phyloP scores from a whole-genome alignment of 2,888 invertebrate genomes.

The Pecten maximus region DNA sequence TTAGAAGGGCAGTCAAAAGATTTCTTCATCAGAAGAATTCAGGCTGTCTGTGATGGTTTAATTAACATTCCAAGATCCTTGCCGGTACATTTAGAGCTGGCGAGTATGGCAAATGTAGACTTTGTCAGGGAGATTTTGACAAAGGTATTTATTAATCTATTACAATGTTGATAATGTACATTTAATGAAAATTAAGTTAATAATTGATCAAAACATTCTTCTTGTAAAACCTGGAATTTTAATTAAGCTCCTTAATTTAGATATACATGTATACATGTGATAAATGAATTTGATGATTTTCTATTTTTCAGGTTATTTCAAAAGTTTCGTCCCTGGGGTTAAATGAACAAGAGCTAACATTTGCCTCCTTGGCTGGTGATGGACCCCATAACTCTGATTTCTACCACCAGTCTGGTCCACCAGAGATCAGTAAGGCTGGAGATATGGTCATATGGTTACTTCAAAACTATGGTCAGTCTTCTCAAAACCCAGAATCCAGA shows the following conservation, averaged over 20 bases:
- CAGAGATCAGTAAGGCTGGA: conserved; percentile 82
- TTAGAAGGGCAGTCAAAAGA: conserved; percentile 80
- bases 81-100: conserved; percentile 83
- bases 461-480: conserved; percentile 80
- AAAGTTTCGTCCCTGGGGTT: conserved; percentile 81
- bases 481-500: conserved; percentile 74
- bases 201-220: too few species aligned
- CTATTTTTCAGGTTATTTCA: conserved; percentile 78
- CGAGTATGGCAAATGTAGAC: conserved; percentile 82
- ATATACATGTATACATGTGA: too few species aligned
- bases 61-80: conserved; percentile 76
- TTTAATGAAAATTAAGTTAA: too few species aligned
- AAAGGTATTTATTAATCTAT: conserved; percentile 72
- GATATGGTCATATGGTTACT: conserved; percentile 84
- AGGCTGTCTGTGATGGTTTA: conserved; percentile 77
- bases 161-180: too few species aligned
- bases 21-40: conserved; percentile 71
- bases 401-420: conserved; percentile 71
- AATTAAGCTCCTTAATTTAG: too few species aligned
- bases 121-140: conserved; percentile 80
- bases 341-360: conserved; percentile 83
- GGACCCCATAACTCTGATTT: conserved; percentile 80
- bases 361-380: conserved; percentile 79
- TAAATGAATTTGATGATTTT: neutral
- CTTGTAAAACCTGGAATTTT: too few species aligned